Conservation (phyloP, 2,113 vertebrate genomes). For the Salvelinus fontinalis region DNA sequence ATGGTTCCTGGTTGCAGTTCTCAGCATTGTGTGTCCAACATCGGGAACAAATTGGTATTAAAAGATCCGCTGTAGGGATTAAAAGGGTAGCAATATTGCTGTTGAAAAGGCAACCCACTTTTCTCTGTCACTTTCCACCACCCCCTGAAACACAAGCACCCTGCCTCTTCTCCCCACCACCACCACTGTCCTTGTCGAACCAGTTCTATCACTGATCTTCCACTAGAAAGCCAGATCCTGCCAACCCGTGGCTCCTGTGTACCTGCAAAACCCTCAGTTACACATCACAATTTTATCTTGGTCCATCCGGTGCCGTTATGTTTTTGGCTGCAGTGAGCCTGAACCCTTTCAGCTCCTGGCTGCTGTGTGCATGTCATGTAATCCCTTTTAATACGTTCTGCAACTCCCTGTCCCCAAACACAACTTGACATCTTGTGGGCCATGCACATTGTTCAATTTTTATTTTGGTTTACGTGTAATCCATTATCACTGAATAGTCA, state of each 20-base stretch:
- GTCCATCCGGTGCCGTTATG: too few species aligned
- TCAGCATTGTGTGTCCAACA: not conserved
- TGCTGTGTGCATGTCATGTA: too few species aligned
- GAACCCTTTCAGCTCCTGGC: too few species aligned
- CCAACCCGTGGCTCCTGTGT: too few species aligned
- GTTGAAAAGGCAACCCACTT: not conserved
- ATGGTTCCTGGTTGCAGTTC: not conserved
- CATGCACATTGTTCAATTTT: too few species aligned
- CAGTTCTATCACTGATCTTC: not conserved
- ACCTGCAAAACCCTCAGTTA: not conserved
- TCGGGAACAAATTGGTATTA: not conserved
- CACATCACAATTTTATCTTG: not conserved
- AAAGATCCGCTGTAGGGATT: not conserved
- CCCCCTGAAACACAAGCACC: not conserved
- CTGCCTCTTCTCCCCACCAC: not conserved
- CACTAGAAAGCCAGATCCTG: too few species aligned
- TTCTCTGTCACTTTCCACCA: not conserved
- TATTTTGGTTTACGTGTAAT: too few species aligned
- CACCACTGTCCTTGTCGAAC: not conserved
- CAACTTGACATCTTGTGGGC: too few species aligned
- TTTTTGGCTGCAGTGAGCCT: not conserved
- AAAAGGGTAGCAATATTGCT: not conserved
- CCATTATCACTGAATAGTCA: too few species aligned
- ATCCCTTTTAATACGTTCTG: too few species aligned
- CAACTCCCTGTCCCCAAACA: too few species aligned